Evolutionary conservation across 2,113 vertebrate genomes (phyloP).

Genomic region (Delphinapterus leucas): DNA sequence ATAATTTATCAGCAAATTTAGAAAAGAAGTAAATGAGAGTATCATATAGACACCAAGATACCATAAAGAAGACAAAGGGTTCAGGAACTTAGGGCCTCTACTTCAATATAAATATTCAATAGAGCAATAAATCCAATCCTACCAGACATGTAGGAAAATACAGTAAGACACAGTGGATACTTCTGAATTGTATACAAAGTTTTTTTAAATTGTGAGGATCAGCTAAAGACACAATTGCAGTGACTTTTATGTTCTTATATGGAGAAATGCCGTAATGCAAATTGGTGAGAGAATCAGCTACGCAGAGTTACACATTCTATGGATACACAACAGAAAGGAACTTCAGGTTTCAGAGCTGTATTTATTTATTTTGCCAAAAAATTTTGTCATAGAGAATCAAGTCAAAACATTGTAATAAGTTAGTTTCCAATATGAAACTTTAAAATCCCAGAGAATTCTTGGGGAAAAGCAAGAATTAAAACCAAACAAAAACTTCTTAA

Average conservation of each 20-base stretch:
- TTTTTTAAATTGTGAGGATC: background rate
- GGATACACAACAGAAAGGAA: background rate
- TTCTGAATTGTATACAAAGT: background rate
- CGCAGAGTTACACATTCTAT: background rate
- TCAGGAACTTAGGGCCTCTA: background rate
- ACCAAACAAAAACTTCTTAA: conserved; percentile 15
- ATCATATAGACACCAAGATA: background rate
- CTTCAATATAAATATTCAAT: background rate
- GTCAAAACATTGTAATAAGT: conserved; percentile 54
- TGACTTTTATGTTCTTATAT: background rate
- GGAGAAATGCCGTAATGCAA: conserved; percentile 2
- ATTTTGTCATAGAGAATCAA: conserved; percentile 43
- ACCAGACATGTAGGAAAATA: background rate
- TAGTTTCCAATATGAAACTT: conserved; percentile 52
- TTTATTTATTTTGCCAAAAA: conserved; percentile 29
- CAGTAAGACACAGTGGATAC: background rate
- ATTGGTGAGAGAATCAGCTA: background rate
- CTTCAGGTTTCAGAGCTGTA: background rate
- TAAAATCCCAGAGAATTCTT: conserved; percentile 47
- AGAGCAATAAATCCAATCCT: background rate
- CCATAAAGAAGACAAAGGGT: background rate
- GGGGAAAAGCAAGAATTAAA: conserved; percentile 10
- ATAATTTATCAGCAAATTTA: background rate
- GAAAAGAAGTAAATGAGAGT: background rate
- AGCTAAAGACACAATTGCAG: background rate